phyloP scores from a whole-genome alignment of 2,113 vertebrate species.

The Actenoides lindsayi region DNA sequence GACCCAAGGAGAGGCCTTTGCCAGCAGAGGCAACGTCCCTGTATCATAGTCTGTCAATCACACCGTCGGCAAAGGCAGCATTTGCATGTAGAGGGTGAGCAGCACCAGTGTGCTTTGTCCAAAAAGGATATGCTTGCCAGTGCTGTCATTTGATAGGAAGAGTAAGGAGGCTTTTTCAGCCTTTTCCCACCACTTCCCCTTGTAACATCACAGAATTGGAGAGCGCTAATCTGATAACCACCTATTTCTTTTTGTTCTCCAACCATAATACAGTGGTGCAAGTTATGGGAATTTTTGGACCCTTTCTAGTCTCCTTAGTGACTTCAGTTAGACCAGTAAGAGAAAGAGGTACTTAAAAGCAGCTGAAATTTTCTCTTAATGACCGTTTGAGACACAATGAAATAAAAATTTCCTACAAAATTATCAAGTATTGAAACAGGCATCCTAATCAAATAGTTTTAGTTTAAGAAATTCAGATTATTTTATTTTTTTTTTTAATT shows the following conservation, averaged over 20 bases:
- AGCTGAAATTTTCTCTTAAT: not conserved
- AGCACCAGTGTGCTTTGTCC: not conserved
- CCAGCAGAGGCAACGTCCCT: not conserved
- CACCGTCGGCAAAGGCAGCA: not conserved
- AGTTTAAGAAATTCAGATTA: not conserved
- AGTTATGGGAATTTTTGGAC: rapidly evolving
- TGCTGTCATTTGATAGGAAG: not conserved
- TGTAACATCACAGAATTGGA: not conserved
- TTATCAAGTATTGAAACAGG: not conserved
- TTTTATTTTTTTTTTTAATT: not conserved
- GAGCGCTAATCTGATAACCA: not conserved
- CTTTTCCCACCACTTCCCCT: not conserved
- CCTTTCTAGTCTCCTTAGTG: not conserved
- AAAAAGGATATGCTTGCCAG: not conserved
- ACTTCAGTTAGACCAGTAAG: not conserved
- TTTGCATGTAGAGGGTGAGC: not conserved
- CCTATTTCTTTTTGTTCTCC: not conserved
- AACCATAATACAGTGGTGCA: rapidly evolving
- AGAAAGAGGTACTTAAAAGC: not conserved
- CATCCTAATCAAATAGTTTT: not conserved
- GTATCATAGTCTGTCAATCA: not conserved
- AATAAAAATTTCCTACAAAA: not conserved
- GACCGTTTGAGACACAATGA: not conserved
- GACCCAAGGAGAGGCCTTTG: not conserved
- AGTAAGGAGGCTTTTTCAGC: not conserved